Base-by-base conservation (phyloP, 2,113 vertebrate species). In the Sardina pilchardus region DNA sequence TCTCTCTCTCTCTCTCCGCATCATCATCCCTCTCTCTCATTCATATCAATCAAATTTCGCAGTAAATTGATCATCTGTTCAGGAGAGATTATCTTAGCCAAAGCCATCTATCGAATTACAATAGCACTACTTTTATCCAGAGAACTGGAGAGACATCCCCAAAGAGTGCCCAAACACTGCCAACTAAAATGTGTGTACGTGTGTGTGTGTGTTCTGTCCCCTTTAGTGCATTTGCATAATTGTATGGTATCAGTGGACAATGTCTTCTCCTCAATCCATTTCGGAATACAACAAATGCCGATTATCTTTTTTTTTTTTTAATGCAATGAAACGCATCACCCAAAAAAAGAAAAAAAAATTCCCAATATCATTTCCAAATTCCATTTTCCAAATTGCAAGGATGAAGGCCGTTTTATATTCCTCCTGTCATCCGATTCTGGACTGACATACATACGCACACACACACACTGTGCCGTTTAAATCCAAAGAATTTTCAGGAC, bases 61-160 rank as follows among this genome's bases (percentile, higher is more conserved):
- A 91, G 93, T 91, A 92, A 94, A 95, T 94, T 94, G 92, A 95
- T 95, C 93, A 94, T 95, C 94, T 95, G 94, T 95, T 95, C 91
- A 93, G 92, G 90, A 92, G 90, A 94, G 94, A 94, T 96, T 94
- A 95, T 95, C 91, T 94, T 91, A 93, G 92, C 92, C 89, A 93
- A 93, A 94, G 91, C 92, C 93, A 94, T 95, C 94, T 94, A 94
- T 95, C 88, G 90, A 95, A 95, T 95, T 95, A 94, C 94, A 95
- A 94, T 93, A 94, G 92, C 91, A 93, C 91, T 94, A 94, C 92
- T 93, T 88, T 94, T 92, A 94, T 95, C 92, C 94, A 94, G 91
- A 93, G 92, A 93, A 90, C 93, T 92, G 93, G 91, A 92, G 92
- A 92, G 53, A 93, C 92, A 93, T 94, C 92, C 91, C 93, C 85